Evolutionary conservation across 2,113 vertebrate genomes (phyloP).

Genomic region (Myodes glareolus): DNA sequence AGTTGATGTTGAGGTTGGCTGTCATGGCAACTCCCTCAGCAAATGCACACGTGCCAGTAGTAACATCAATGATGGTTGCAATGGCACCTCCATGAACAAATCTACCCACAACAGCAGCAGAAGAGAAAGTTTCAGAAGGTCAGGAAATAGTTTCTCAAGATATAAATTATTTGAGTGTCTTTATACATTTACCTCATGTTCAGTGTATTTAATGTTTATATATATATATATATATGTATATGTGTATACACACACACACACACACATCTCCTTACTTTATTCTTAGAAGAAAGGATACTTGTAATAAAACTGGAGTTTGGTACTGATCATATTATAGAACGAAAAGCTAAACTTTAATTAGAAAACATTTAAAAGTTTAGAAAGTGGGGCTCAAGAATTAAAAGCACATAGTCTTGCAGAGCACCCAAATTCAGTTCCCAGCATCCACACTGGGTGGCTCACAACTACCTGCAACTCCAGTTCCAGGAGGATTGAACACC

Average conservation of each 20-base stretch:
- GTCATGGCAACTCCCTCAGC: background rate
- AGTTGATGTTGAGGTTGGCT: conserved; percentile 74
- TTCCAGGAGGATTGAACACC: background rate
- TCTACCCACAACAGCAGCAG: conserved; percentile 19
- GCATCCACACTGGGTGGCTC: too few species aligned
- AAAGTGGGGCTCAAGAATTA: background rate
- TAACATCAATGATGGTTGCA: conserved; percentile 37
- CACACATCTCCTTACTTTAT: background rate
- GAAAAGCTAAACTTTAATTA: conserved; percentile 37
- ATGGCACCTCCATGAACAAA: conserved; percentile 71
- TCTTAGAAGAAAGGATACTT: background rate
- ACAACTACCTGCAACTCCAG: background rate
- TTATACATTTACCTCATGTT: background rate
- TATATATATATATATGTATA: too few species aligned
- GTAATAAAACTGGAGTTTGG: conserved; percentile 12
- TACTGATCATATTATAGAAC: background rate
- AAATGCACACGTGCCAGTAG: fast-evolving
- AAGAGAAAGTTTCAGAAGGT: background rate
- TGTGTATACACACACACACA: too few species aligned
- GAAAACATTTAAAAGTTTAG: conserved; percentile 44
- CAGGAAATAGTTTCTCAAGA: background rate
- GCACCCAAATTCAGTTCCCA: background rate
- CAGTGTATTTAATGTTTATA: background rate
- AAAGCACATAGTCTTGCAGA: background rate
- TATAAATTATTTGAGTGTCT: conserved; percentile 7